Evolutionary conservation across 2,113 vertebrate species (phyloP), one percentile per base, ranked within the genome.

Genomic region (Trogon melanurus): DNA sequence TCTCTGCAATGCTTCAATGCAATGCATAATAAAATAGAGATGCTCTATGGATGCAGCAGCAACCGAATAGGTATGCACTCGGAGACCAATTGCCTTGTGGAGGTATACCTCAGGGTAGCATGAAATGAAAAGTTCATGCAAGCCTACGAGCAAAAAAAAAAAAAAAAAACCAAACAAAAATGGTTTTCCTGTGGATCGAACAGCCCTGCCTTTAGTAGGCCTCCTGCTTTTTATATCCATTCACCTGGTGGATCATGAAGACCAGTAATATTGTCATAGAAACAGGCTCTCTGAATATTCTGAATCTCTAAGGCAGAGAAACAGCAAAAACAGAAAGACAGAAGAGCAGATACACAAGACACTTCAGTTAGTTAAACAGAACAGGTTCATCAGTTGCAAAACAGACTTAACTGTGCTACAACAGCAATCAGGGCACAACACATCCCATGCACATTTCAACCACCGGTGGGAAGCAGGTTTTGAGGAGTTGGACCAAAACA

Each of bases 181-280:
- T 64, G 84, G 88, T 93, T 97, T 93, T 96, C 98, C 97, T 98
- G 96, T 82, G 96, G 97, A 83, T 94, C 96, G 89, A 54, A 91
- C 93, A 97, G 95, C 98, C 98, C 97, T 98, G 98, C 96, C 92
- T 97, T 96, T 95, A 95, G 96, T 85, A 97, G 96, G 98, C 97
- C 98, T 98, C 98, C 58, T 95, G 98, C 95, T 97, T 96, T 41
- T 97, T 85, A 97, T 96, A 98, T 98, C 98, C 98, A 99, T 99
- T 99, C 99, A 99, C 99, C 99, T 99, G 98, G 98, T 94, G 98
- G 98, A 97, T 99, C 99, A 99, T 99, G 99, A 98, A 99, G 98
- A 98, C 98, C 99, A 99, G 99, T 98, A 98, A 99, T 98, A 99
- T 97, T 99, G 98, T 99, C 99, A 99, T 99, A 99, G 98, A 99